A percentile compares a stretch with the other conserved stretches of the same genome.
Evolutionary conservation across 2,113 vertebrate genomes (phyloP).

Genomic region (Collichthys lucidus): DNA sequence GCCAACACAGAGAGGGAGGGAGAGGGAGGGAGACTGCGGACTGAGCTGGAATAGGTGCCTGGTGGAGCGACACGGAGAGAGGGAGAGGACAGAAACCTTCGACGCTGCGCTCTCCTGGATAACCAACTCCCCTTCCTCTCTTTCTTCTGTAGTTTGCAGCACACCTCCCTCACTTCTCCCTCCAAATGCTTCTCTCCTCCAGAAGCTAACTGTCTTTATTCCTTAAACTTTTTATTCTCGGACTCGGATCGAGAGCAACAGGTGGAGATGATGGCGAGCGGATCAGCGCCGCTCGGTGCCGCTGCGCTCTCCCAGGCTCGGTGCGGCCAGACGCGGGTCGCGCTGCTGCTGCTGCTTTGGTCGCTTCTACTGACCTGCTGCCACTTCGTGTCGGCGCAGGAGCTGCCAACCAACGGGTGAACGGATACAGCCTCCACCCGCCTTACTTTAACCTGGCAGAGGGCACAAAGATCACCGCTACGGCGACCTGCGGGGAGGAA

Average conservation of each 20-base stretch:
- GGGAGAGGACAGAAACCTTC: background rate
- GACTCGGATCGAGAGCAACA: constrained; percentile 55
- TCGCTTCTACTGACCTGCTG: constrained; percentile 30
- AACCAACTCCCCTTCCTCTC: constrained; percentile 1
- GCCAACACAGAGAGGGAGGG: constrained; percentile 6
- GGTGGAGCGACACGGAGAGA: constrained; percentile 13
- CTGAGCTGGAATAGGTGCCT: constrained; percentile 35
- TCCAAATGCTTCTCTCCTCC: constrained; percentile 6
- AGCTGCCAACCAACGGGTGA: constrained; percentile 79
- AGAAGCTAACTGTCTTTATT: background rate
- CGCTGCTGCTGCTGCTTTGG: constrained; percentile 55
- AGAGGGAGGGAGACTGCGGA: background rate
- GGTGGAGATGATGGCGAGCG: constrained; percentile 82
- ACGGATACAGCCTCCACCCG: constrained; percentile 94
- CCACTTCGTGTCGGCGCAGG: constrained; percentile 67
- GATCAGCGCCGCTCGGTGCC: constrained; percentile 12
- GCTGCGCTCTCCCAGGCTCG: constrained; percentile 9
- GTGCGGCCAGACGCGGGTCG: constrained; percentile 26
- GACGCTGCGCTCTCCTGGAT: constrained; percentile 17
- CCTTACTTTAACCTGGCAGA: constrained; percentile 98
- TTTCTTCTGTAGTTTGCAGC: background rate
- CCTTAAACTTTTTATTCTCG: background rate
- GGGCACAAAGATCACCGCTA: constrained; percentile 91
- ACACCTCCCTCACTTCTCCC: background rate
- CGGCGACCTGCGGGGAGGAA: constrained; percentile 96